These are phyloP conservation scores for Corythornis cristatus DNA, from an alignment of 2,113 vertebrate species.

Conservation along the genomic window DNA sequence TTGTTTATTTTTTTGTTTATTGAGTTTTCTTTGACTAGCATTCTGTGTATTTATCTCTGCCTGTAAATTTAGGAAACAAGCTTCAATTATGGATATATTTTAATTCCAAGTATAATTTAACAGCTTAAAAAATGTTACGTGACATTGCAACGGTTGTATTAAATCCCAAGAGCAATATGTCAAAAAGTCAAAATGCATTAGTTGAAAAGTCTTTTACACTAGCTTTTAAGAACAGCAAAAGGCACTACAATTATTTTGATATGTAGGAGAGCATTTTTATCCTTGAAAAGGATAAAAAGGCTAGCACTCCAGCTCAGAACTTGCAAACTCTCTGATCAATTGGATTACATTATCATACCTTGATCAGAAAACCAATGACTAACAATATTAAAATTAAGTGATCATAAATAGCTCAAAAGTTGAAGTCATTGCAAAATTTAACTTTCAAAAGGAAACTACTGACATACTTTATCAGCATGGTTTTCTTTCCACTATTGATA, in stretches of 20 bases:
- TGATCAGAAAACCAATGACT: background rate
- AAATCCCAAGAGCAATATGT: background rate
- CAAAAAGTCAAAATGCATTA: background rate
- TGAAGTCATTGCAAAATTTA: background rate
- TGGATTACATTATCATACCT: background rate
- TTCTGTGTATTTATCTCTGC: background rate
- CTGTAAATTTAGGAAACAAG: background rate
- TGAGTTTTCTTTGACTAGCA: background rate
- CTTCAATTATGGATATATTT: background rate
- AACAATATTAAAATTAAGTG: background rate
- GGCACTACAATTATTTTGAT: background rate
- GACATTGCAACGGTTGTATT: background rate
- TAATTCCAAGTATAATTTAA: slow-evolving; percentile 3
- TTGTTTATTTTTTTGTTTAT: background rate
- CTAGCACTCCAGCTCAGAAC: background rate
- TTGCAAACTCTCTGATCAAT: background rate
- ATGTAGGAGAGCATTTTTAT: background rate
- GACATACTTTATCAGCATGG: background rate
- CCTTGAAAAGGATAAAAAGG: background rate
- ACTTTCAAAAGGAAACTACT: background rate
- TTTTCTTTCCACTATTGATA: background rate
- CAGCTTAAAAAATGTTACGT: background rate
- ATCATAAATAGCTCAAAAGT: background rate
- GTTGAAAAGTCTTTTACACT: background rate
- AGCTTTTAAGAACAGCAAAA: background rate